These are phyloP conservation scores for Epicauta chinensis DNA, from an alignment of 1,140 invertebrate species.

Conservation along the genomic window DNA sequence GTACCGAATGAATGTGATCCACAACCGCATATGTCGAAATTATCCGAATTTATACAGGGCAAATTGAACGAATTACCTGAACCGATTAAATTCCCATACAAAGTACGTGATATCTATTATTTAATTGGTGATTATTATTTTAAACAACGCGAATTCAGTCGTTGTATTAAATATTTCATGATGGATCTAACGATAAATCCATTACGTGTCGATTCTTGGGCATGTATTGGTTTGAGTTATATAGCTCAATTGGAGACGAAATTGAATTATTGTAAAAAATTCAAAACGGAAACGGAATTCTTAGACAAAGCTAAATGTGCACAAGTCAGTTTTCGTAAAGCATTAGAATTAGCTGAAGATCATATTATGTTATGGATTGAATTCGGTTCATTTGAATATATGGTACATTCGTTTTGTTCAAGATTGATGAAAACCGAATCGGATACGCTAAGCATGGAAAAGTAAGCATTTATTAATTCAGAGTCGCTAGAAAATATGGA, in stretches of 20 bases:
- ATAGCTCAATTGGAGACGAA: conserved; percentile 73
- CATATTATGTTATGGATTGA: conserved; percentile 81
- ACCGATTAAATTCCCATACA: conserved; percentile 35
- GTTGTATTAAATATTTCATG: conserved; percentile 73
- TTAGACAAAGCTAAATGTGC: conserved; percentile 64
- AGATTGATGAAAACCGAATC: conserved; percentile 73
- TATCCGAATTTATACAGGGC: conserved; percentile 62
- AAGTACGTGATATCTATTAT: conserved; percentile 68
- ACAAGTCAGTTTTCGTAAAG: conserved; percentile 69
- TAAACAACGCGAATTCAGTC: conserved; percentile 67
- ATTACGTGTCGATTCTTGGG: conserved; percentile 84
- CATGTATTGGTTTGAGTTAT: conserved; percentile 76
- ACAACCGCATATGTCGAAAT: conserved; percentile 49
- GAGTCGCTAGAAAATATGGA: no score
- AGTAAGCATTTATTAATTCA: no score
- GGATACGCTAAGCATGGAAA: conserved; percentile 69
- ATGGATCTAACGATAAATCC: conserved; percentile 76
- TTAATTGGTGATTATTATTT: conserved; percentile 88
- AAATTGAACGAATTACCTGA: conserved; percentile 48
- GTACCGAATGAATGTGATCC: conserved; percentile 64
- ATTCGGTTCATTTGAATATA: conserved; percentile 80
- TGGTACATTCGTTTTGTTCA: conserved; percentile 81
- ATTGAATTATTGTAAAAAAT: conserved; percentile 65
- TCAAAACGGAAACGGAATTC: conserved; percentile 63
- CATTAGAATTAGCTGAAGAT: conserved; percentile 63